phyloP scores from a whole-genome alignment of 2,888 invertebrate species.

The Polydrusus cervinus region DNA sequence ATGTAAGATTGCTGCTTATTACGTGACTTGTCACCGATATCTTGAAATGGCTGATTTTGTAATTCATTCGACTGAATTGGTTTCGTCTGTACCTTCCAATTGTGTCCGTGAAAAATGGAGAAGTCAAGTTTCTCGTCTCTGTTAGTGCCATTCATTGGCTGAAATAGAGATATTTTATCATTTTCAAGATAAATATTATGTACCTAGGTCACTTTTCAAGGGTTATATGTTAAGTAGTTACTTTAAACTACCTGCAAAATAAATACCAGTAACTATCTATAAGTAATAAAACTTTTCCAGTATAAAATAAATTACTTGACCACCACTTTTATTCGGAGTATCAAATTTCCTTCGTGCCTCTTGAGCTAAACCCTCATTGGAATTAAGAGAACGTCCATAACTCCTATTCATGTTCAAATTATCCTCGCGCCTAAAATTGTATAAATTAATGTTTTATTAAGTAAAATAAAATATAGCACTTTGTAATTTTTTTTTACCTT shows the following conservation, averaged over 20 bases:
- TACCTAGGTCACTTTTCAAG: too few relatives aligned
- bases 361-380: neutral
- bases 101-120: conserved; percentile 17
- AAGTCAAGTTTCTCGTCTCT: neutral
- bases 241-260: too few relatives aligned
- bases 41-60: neutral
- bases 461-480: neutral
- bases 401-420: neutral
- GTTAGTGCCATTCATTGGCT: neutral
- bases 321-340: neutral
- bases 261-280: too few relatives aligned
- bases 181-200: too few relatives aligned
- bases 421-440: neutral
- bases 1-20: neutral
- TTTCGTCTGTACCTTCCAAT: neutral
- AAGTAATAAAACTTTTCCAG: neutral
- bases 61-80: neutral
- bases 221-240: too few relatives aligned
- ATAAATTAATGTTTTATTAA: neutral
- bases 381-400: neutral
- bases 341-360: neutral
- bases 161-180: neutral
- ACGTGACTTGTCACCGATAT: neutral
- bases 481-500: conserved; percentile 5
- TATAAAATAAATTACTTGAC: conserved; percentile 14